A percentile compares a stretch with the other conserved stretches of the same genome.
These are phyloP conservation scores for Tyria jacobaeae DNA, from an alignment of 2,888 invertebrate species.

Conservation along the genomic window DNA sequence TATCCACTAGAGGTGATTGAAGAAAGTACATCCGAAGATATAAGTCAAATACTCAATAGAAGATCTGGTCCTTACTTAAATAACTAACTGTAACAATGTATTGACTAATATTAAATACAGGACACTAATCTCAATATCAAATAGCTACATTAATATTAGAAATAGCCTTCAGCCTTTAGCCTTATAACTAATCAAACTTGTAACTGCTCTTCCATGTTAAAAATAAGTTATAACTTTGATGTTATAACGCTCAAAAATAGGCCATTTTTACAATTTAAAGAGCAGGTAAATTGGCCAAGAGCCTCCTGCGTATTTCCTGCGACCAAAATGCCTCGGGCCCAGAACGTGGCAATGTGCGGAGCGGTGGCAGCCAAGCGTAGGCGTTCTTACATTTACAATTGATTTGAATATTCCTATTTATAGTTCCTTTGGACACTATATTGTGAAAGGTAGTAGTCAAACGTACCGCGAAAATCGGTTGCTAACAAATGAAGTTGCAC, in stretches of 20 bases:
- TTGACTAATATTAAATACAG: not conserved
- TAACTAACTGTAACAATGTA: not conserved
- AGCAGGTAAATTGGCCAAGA: conserved; percentile 26
- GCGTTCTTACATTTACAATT: conserved; percentile 73
- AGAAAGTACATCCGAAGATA: not conserved
- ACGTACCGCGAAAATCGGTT: conserved; percentile 47
- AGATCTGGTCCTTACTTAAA: not conserved
- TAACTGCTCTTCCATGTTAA: not conserved
- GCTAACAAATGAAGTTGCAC: conserved; percentile 22
- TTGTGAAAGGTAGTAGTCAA: conserved; percentile 66
- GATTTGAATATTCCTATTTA: conserved; percentile 75
- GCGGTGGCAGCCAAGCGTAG: conserved; percentile 55
- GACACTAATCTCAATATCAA: not conserved
- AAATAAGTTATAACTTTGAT: not conserved
- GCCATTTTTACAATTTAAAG: conserved; percentile 15
- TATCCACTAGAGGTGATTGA: not conserved
- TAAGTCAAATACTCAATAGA: not conserved
- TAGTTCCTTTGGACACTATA: conserved; percentile 65
- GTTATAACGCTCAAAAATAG: conserved; percentile 21
- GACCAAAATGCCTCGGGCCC: conserved; percentile 35
- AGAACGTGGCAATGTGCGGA: conserved; percentile 29
- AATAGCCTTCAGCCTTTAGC: too few species aligned
- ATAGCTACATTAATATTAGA: not conserved
- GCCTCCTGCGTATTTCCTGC: conserved; percentile 23
- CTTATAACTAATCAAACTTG: too few species aligned